Evolutionary conservation across 1,140 invertebrate genomes (phyloP), one percentile per base, ranked within the genome.

Genomic region (Zaprionus davidi): DNA sequence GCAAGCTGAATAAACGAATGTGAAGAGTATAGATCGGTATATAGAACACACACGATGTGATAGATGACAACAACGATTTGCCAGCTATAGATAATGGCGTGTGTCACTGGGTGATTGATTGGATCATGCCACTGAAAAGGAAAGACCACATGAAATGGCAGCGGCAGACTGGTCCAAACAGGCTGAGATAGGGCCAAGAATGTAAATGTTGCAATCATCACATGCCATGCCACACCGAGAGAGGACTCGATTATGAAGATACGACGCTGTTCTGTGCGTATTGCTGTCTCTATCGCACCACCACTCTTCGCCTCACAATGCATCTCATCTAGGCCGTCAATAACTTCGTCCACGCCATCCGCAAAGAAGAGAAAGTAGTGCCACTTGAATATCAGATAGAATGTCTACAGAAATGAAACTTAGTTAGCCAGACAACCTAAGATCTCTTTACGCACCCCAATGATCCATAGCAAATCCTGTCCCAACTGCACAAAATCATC

Each of bases 101-200:
- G 38, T 0, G 28, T 5, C 2, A 55, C 9, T 0, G 69, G 68
- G 59, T 87, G 78, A 1, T 26, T 38, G 0, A 55, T 22, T 0
- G 83, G 78, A 72, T 83, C 31, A 11, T 81, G 74, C 49, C 59
- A 56, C 0, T 65, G n/a, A 44, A 57, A 86, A 2, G 82, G 82
- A 46, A 24, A 86, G 2, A 41, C 20, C 0, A 49, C 63, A 31
- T 82, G 71, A 44, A 86, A 82, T 3, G 82, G 82, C 7, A 86
- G 26, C 7, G 11, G 11, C n/a, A 74, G 76, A 5, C 53, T 17
- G 1, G 78, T 59, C 65, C 66, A 86, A 7, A 76, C 5, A 0
- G 82, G 82, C 6, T 68, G 62, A 4, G 41, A 41, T 5, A 74
- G 13, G 13, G 62, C 57, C 22, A 86, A 44, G 5, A 44, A 0